Conservation (phyloP, 2,113 vertebrate genomes). For the Lontra canadensis region DNA sequence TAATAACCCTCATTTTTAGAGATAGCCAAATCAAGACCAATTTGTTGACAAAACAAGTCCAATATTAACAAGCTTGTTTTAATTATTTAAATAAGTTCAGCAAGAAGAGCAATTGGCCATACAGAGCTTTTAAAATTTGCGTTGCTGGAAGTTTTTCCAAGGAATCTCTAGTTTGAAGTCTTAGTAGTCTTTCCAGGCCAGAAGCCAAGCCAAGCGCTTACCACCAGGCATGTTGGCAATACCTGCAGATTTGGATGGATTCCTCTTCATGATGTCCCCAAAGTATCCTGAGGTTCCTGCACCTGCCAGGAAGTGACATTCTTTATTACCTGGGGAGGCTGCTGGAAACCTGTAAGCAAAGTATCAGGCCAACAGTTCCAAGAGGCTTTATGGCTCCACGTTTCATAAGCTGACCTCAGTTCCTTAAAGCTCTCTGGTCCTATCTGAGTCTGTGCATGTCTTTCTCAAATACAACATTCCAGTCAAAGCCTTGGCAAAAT, state of each 20-base stretch:
- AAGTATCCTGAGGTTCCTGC: not conserved
- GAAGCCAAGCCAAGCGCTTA: not conserved
- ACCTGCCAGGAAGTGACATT: not conserved
- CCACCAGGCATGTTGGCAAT: not conserved
- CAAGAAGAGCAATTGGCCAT: not conserved
- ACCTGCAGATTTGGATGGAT: not conserved
- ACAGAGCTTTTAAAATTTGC: not conserved
- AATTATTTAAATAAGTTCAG: not conserved
- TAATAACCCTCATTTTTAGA: not conserved
- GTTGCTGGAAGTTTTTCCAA: not conserved
- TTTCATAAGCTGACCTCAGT: too few relatives aligned
- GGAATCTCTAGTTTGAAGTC: not conserved
- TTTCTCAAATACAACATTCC: too few relatives aligned
- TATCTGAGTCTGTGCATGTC: too few relatives aligned
- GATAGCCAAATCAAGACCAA: not conserved
- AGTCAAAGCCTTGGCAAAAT: too few relatives aligned
- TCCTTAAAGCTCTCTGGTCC: too few relatives aligned
- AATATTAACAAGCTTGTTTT: not conserved
- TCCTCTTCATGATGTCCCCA: not conserved
- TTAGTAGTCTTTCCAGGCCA: not conserved
- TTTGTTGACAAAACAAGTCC: not conserved
- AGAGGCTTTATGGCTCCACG: too few relatives aligned
- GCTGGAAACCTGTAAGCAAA: not conserved
- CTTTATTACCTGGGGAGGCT: not conserved
- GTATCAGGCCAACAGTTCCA: too few relatives aligned